These are phyloP conservation scores for Pongo pygmaeus DNA, from an alignment of 2,113 vertebrate species.

Conservation along the genomic window DNA sequence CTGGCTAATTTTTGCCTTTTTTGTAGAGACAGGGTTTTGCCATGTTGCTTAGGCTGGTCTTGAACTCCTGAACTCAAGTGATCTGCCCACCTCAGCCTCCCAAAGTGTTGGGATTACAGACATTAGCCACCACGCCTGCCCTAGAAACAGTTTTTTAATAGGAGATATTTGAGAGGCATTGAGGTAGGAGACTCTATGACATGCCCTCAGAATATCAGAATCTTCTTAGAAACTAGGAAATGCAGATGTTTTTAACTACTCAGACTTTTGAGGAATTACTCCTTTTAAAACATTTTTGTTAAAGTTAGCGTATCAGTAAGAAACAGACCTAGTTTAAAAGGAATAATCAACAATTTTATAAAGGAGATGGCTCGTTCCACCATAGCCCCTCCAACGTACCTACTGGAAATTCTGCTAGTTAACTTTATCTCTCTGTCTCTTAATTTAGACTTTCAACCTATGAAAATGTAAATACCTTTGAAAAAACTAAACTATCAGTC, in stretches of 20 bases:
- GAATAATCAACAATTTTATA: constrained; percentile 28
- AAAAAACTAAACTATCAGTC: not conserved
- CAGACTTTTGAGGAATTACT: not conserved
- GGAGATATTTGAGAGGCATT: constrained; percentile 30
- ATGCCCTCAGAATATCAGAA: not conserved
- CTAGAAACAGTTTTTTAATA: not conserved
- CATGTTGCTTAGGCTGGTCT: not conserved
- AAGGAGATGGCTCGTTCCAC: not conserved
- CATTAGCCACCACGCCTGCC: no score
- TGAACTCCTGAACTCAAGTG: not conserved
- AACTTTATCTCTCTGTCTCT: not conserved
- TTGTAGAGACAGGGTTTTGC: not conserved
- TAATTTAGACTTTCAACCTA: not conserved
- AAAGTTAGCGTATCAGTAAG: not conserved
- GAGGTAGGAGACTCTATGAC: not conserved
- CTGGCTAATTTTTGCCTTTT: not conserved
- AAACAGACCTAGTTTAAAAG: constrained; percentile 25
- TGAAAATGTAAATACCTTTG: constrained; percentile 32
- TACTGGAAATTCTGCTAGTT: not conserved
- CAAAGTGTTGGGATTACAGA: not conserved
- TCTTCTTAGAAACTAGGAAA: not conserved
- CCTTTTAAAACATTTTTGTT: not conserved
- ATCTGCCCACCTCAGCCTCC: not conserved
- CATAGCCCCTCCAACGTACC: not conserved
- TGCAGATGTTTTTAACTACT: not conserved